Percentiles rank a stretch among this genome's conserved stretches.
phyloP scores from a whole-genome alignment of 1,140 invertebrate genomes.

The Pentalonia nigronervosa region DNA sequence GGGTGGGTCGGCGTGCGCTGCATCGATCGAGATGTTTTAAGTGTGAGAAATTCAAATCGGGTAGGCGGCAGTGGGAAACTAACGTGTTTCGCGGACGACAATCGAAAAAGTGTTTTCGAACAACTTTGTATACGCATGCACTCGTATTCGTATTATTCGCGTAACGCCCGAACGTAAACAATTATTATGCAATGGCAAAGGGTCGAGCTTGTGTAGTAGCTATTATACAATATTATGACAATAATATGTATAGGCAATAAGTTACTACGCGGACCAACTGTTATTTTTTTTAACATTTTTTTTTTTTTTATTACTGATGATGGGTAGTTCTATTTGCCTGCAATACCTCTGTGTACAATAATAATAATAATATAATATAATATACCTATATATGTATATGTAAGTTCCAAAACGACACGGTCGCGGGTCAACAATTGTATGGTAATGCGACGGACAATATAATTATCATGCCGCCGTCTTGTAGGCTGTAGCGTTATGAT shows the following conservation, averaged over 20 bases:
- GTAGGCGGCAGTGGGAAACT: neutral
- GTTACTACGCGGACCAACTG: neutral
- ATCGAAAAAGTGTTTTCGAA: neutral
- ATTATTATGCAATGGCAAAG: conserved; percentile 12
- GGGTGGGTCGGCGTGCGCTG: neutral
- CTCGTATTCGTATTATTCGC: neutral
- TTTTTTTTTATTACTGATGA: neutral
- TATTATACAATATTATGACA: neutral
- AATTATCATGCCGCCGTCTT: neutral
- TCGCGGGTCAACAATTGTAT: neutral
- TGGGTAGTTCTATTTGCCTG: neutral
- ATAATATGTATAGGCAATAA: neutral
- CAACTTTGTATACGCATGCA: neutral
- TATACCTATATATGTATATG: no score
- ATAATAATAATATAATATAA: neutral
- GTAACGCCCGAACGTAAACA: neutral
- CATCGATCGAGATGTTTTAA: no score
- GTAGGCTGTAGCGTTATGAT: neutral
- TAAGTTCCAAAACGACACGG: neutral
- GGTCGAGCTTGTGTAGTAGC: neutral
- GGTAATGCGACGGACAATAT: neutral
- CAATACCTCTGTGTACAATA: neutral
- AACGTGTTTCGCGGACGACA: neutral
- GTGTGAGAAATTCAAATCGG: no score
- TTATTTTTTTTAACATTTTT: neutral